Evolutionary conservation across 2,113 vertebrate species (phyloP), one percentile per base, ranked within the genome.

Genomic region (Anarhynchus alexandrinus): DNA sequence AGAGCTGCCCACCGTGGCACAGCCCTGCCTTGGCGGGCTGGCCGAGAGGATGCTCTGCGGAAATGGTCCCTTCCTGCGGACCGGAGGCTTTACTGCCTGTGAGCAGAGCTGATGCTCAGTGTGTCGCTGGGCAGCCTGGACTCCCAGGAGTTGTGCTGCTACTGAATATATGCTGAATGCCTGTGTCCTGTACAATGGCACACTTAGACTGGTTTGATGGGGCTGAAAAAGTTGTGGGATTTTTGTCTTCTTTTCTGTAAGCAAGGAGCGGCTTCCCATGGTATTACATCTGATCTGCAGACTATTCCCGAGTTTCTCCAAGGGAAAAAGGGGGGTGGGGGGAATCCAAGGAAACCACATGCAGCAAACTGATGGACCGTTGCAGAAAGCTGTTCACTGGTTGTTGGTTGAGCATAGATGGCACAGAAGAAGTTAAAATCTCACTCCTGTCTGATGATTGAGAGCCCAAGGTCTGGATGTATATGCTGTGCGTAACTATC

Each of bases 1-100:
- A 52, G 71, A 61, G 58, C 64, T 40, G 54, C 20, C 0, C 5
- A 0, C 36, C 34, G 51, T 52, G 76, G 29, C 40, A 32, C 20
- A 47, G 62, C 58, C 25, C 47, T 94, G 82, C 25, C 42, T 54
- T 49, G 21, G 36, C 2, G 12, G 43, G 13, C n/a, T 49, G 70
- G 22, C 27, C 1, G 4, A 23, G n/a, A 3, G 6, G 17, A 8
- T 16, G 25, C 15, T 2, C 49, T 61, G 2, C 0, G 21, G 14
- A 32, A 36, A 4, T 32, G 32, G 47, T 87, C 51, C 59, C 36
- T 49, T 79, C 61, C 86, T 27, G 12, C 1, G 3, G 51, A 19
- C 34, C 4, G 2, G 49, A 16, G 40, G 30, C 5, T 16, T 77
- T 59, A 3, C 25, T 45, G 45, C 18, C 32, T 1, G 1, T 10